Evolutionary conservation across 2,113 vertebrate species (phyloP), one percentile per base, ranked within the genome.

Genomic region (Saiga tatarica): DNA sequence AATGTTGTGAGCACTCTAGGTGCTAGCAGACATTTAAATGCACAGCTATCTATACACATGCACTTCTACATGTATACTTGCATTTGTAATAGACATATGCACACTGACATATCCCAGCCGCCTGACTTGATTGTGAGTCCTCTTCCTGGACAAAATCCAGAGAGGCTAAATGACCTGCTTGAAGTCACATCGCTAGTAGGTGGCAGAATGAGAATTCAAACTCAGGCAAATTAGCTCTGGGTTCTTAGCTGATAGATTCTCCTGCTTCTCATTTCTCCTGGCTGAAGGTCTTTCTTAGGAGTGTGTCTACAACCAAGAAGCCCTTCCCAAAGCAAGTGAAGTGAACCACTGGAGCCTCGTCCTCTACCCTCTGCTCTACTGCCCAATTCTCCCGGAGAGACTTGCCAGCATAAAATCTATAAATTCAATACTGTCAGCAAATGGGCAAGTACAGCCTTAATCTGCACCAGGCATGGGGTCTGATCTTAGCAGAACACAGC

Each of bases 161-260:
- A 50, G 25, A 85, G 79, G 62, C 87, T 60, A 84, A 87, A 50
- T 60, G 47, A 62, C 7, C 33, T 67, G 6, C 14, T 60, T 28
- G 33, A 82, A 30, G 19, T 36, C 87, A 82, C 47, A 78, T 9
- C 30, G 26, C 42, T 67, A 5, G 11, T n/a, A 59, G 1, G 3
- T 26, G 23, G 81, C 21, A 96, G 57, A 94, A 83, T 67, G 92
- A 64, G 78, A 71, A 82, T 62, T 71, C 60, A 57, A 86, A 91
- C 7, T n/a, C 52, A 2, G 64, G 23, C 28, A 85, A 30, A 76
- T 45, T 42, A 88, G 60, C 42, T 94, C 25, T 33, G 55, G 50
- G 55, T 89, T 92, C 55, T 53, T 90, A 28, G 47, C 6, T 21
- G 33, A 28, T 11, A 28, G 2, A 9, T 25, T 33, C 23, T 30